Evolutionary conservation across 1,140 invertebrate genomes (phyloP).

Genomic region (Araneus ventricosus): DNA sequence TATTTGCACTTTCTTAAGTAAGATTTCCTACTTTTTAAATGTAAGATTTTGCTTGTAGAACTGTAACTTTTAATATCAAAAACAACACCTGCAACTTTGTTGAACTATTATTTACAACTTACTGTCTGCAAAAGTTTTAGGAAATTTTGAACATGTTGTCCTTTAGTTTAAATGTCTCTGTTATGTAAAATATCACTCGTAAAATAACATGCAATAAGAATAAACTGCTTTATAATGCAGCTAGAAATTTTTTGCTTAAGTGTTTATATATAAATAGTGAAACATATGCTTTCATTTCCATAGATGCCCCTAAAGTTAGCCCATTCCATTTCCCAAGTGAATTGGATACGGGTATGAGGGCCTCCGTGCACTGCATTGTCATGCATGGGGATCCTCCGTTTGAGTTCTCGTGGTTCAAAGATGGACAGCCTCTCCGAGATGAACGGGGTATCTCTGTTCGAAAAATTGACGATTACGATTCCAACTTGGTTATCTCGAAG

Average conservation of each 20-base stretch:
- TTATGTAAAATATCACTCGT: too few species aligned
- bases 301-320: background rate
- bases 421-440: slow-evolving; percentile 31
- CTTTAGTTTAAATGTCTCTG: too few species aligned
- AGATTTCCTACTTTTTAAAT: too few species aligned
- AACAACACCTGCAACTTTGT: too few species aligned
- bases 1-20: too few species aligned
- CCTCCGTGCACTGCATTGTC: slow-evolving; percentile 48
- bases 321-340: slow-evolving; percentile 49
- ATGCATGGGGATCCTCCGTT: slow-evolving; percentile 71
- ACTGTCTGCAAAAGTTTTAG: too few species aligned
- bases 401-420: slow-evolving; percentile 76
- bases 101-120: too few species aligned
- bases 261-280: background rate
- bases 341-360: background rate
- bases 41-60: too few species aligned
- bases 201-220: too few species aligned
- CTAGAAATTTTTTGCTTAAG: background rate
- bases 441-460: background rate
- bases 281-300: background rate
- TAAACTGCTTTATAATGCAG: too few species aligned
- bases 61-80: too few species aligned
- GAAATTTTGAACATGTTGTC: too few species aligned
- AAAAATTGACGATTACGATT: background rate
- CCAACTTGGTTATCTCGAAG: slow-evolving; percentile 38